Evolutionary conservation across 1,140 invertebrate species (phyloP).

Genomic region (Bombus cullumanus): DNA sequence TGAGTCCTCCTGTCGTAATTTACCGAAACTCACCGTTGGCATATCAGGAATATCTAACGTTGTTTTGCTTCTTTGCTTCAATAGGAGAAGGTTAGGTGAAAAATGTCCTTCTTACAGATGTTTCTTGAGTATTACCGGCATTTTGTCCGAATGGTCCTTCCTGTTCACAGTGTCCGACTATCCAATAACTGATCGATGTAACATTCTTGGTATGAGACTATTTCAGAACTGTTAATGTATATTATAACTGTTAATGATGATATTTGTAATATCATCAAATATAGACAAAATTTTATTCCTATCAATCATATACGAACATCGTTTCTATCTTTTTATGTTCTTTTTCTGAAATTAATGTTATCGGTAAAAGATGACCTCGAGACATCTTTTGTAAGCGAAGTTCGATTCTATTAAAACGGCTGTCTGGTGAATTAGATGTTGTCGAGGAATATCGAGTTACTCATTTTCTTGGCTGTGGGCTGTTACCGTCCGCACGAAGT

Average conservation of each 20-base stretch:
- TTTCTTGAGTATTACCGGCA: too few species aligned
- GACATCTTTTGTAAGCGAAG: conserved; percentile 5
- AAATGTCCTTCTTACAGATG: not conserved
- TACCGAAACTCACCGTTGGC: conserved; percentile 42
- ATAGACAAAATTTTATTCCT: too few species aligned
- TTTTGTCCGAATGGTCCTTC: not conserved
- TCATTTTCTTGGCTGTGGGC: conserved; percentile 26
- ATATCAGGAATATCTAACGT: conserved; percentile 40
- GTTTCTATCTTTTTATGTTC: too few species aligned
- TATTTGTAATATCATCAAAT: too few species aligned
- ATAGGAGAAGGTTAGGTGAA: not conserved
- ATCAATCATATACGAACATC: too few species aligned
- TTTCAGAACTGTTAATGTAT: too few species aligned
- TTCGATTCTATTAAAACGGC: conserved; percentile 16
- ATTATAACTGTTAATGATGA: too few species aligned
- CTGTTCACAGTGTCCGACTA: too few species aligned
- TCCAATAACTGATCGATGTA: not conserved
- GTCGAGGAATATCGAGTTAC: conserved; percentile 34
- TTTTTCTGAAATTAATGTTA: not conserved
- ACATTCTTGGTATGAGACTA: too few species aligned
- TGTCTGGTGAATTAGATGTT: conserved; percentile 1
- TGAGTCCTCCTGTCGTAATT: conserved; percentile 49
- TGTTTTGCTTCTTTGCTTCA: not conserved
- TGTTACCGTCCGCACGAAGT: not conserved
- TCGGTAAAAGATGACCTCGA: not conserved